Percentiles rank a stretch among this genome's conserved stretches.
Evolutionary conservation across 2,888 invertebrate species (phyloP).

Genomic region (Brenthis hecate): DNA sequence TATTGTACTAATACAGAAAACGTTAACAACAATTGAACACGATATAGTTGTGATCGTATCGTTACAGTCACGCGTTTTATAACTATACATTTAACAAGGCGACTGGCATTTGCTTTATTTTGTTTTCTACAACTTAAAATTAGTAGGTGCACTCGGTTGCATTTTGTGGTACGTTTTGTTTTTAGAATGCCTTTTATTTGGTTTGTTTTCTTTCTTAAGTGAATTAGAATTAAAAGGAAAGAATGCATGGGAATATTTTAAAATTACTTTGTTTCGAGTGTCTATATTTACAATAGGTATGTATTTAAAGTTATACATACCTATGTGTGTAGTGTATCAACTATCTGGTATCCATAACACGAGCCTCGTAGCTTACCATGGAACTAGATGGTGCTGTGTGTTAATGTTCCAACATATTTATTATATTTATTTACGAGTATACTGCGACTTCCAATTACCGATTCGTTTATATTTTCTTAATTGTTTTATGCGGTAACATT

Average conservation of each 20-base stretch:
- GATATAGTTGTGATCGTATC: not conserved
- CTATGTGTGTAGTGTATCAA: too few relatives aligned
- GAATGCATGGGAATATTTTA: not conserved
- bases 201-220: constrained; percentile 26
- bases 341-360: too few relatives aligned
- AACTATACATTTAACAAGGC: constrained; percentile 51
- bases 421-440: too few relatives aligned
- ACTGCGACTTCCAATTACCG: not conserved
- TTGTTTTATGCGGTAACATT: not conserved
- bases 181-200: constrained; percentile 26
- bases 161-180: constrained; percentile 43
- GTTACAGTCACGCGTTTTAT: constrained; percentile 26
- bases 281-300: not conserved
- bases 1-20: too few relatives aligned
- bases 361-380: too few relatives aligned
- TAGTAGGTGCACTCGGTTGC: constrained; percentile 36
- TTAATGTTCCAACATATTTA: too few relatives aligned
- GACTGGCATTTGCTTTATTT: constrained; percentile 46
- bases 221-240: constrained; percentile 18
- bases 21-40: too few relatives aligned
- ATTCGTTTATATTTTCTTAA: not conserved
- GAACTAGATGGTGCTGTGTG: too few relatives aligned
- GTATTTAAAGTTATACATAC: too few relatives aligned
- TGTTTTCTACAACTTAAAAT: constrained; percentile 43
- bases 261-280: not conserved